Evolutionary conservation across 2,113 vertebrate genomes (phyloP).

Genomic region (Anarhynchus alexandrinus): DNA sequence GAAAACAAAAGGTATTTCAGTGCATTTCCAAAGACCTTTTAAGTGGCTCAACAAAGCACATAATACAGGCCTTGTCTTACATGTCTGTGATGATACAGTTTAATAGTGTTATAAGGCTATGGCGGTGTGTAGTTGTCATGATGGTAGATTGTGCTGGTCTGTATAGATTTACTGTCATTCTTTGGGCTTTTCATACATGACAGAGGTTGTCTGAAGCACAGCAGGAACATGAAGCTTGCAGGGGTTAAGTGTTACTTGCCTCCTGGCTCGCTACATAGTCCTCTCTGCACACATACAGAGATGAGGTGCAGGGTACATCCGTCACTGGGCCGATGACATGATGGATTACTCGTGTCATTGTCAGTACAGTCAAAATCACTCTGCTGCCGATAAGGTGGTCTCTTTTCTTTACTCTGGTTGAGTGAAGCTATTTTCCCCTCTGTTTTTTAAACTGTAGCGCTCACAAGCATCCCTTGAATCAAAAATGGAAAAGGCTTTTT

Average conservation of each 20-base stretch:
- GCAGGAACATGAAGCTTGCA: slow-evolving; percentile 70
- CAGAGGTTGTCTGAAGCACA: slow-evolving; percentile 69
- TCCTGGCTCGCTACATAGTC: slow-evolving; percentile 72
- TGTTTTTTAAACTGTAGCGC: slow-evolving; percentile 27
- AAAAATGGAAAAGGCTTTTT: background rate
- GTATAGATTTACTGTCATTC: slow-evolving; percentile 84
- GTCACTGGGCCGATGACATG: slow-evolving; percentile 80
- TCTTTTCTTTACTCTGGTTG: slow-evolving; percentile 64
- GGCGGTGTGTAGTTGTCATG: slow-evolving; percentile 68
- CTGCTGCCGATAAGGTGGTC: slow-evolving; percentile 77
- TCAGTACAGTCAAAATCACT: slow-evolving; percentile 80
- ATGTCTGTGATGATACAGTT: slow-evolving; percentile 68
- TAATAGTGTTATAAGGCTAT: slow-evolving; percentile 72
- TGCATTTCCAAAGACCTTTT: slow-evolving; percentile 1
- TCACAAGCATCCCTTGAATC: slow-evolving; percentile 2
- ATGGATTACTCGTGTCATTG: slow-evolving; percentile 84
- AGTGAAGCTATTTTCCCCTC: slow-evolving; percentile 64
- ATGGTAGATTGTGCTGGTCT: slow-evolving; percentile 73
- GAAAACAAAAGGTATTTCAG: background rate
- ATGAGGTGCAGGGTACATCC: slow-evolving; percentile 71
- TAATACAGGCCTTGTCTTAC: slow-evolving; percentile 62
- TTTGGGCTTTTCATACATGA: slow-evolving; percentile 64
- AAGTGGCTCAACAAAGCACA: slow-evolving; percentile 44
- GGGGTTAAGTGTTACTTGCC: slow-evolving; percentile 83
- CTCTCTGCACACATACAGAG: slow-evolving; percentile 72